These are phyloP conservation scores for Thumatha senex DNA, from an alignment of 2,888 invertebrate genomes.

Conservation along the genomic window DNA sequence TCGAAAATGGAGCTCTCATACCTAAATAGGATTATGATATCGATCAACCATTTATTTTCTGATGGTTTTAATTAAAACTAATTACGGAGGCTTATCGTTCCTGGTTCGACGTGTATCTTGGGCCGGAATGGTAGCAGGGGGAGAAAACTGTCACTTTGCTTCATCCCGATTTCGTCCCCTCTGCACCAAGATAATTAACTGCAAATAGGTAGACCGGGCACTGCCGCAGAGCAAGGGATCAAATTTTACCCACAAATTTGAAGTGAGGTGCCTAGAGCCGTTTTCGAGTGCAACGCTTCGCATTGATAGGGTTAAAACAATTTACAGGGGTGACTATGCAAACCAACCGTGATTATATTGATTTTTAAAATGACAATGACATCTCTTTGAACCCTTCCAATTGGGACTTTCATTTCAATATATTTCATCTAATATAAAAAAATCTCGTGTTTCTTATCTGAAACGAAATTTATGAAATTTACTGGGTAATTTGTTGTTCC, in stretches of 20 bases:
- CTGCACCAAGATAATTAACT: conserved; percentile 77
- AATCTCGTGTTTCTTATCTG: too few relatives aligned
- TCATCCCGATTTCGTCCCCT: conserved; percentile 66
- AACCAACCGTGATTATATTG: conserved; percentile 77
- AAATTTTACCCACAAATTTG: conserved; percentile 76
- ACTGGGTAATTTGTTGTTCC: too few relatives aligned
- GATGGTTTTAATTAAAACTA: conserved; percentile 77
- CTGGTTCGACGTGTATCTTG: conserved; percentile 61
- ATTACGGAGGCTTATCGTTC: conserved; percentile 67
- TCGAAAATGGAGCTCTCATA: conserved; percentile 32
- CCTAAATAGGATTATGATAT: conserved; percentile 42
- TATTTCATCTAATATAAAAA: not conserved
- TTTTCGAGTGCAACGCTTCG: conserved; percentile 51
- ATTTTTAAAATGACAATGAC: conserved; percentile 70
- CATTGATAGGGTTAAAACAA: conserved; percentile 70
- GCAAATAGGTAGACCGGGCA: conserved; percentile 73
- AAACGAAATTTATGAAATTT: too few relatives aligned
- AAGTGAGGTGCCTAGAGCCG: conserved; percentile 61
- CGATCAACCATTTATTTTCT: conserved; percentile 52
- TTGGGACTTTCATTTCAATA: conserved; percentile 8
- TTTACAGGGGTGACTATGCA: conserved; percentile 74
- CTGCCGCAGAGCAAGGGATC: conserved; percentile 58
- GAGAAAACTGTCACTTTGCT: conserved; percentile 67
- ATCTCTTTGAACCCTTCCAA: conserved; percentile 54
- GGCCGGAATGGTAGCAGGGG: conserved; percentile 53